phyloP scores from a whole-genome alignment of 2,113 vertebrate genomes.

The Glareola pratincola region DNA sequence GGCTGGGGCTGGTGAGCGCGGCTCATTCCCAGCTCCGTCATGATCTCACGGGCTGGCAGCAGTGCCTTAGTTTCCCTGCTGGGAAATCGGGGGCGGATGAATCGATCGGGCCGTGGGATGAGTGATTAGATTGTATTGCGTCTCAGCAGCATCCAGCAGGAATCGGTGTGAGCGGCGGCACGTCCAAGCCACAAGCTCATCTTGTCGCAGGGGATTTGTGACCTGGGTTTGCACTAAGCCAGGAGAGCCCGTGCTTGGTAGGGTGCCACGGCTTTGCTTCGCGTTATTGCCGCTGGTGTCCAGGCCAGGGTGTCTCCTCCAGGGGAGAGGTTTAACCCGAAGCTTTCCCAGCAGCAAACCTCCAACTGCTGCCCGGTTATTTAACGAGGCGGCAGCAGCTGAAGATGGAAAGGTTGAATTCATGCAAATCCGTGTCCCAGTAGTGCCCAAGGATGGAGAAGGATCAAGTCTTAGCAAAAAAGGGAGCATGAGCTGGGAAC shows the following conservation, averaged over 20 bases:
- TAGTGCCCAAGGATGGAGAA: background rate
- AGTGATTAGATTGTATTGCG: background rate
- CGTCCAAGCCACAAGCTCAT: background rate
- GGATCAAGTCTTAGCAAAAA: background rate
- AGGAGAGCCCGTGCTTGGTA: background rate
- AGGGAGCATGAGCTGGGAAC: background rate
- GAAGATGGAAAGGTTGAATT: background rate
- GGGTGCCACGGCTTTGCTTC: background rate
- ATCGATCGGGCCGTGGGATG: background rate
- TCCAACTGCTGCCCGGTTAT: background rate
- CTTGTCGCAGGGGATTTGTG: background rate
- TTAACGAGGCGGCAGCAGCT: background rate
- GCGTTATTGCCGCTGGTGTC: background rate
- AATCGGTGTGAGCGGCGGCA: rapidly evolving
- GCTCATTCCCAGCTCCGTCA: background rate
- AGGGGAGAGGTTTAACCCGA: background rate
- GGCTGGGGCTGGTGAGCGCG: background rate
- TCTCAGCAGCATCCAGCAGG: background rate
- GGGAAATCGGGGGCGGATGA: background rate
- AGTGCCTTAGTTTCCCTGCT: background rate
- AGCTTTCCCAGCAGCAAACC: background rate
- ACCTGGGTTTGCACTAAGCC: background rate
- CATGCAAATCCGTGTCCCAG: background rate
- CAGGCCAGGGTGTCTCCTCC: background rate
- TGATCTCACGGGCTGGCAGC: background rate